Percentiles rank a stretch among this genome's conserved stretches.
Evolutionary conservation across 1,140 invertebrate genomes (phyloP).

Genomic region (Oedothorax gibbosus): DNA sequence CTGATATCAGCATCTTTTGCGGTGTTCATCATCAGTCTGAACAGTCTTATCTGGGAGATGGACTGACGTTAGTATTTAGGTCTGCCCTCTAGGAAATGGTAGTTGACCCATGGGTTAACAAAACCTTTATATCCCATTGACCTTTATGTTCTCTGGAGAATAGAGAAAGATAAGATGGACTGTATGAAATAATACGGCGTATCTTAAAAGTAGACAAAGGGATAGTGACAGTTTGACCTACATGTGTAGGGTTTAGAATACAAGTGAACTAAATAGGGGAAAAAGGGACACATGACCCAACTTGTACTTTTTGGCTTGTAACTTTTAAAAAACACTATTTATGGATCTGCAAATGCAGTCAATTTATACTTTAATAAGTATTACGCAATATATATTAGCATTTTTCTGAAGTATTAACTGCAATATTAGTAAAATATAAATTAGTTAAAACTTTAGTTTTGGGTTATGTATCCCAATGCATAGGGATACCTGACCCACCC

Average conservation of each 20-base stretch:
- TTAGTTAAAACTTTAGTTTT: too few species aligned
- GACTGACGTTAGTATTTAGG: slow-evolving; percentile 43
- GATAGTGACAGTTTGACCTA: not conserved
- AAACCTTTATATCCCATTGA: slow-evolving; percentile 56
- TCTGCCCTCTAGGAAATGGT: slow-evolving; percentile 12
- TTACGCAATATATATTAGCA: too few species aligned
- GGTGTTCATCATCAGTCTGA: slow-evolving; percentile 37
- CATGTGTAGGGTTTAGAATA: too few species aligned
- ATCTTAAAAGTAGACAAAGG: not conserved
- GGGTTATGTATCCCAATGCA: too few species aligned
- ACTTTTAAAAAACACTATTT: too few species aligned
- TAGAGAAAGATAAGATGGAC: slow-evolving; percentile 3
- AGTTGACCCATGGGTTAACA: slow-evolving; percentile 56
- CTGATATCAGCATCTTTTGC: slow-evolving; percentile 39
- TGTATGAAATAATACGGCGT: not conserved
- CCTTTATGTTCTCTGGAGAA: not conserved
- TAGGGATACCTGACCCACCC: too few species aligned
- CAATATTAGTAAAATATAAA: too few species aligned
- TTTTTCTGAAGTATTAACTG: too few species aligned
- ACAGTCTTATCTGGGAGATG: slow-evolving; percentile 37
- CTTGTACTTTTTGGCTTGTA: not conserved
- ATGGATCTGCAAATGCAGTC: too few species aligned
- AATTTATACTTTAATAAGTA: too few species aligned
- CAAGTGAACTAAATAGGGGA: too few species aligned
- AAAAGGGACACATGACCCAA: too few species aligned